These are phyloP conservation scores for Martes martes DNA, from an alignment of 2,113 vertebrate genomes.

Conservation along the genomic window DNA sequence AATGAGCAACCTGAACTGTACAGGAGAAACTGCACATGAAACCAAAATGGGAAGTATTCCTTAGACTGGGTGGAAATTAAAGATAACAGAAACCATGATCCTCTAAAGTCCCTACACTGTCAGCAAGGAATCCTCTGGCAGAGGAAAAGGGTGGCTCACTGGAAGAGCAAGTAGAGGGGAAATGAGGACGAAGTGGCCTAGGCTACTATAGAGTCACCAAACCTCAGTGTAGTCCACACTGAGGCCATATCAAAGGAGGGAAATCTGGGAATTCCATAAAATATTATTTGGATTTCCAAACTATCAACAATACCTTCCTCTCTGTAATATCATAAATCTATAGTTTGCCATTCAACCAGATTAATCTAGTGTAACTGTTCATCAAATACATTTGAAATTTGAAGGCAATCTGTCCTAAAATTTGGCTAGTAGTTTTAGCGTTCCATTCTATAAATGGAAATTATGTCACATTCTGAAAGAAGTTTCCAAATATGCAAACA, in stretches of 20 bases:
- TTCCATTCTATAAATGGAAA: slow-evolving; percentile 21
- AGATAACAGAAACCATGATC: background rate
- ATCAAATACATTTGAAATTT: slow-evolving; percentile 1
- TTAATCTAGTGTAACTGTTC: slow-evolving; percentile 16
- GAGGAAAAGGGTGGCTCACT: background rate
- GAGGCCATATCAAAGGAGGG: background rate
- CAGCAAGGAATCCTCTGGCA: background rate
- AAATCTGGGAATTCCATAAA: background rate
- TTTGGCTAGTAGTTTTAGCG: background rate
- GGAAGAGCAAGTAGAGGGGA: background rate
- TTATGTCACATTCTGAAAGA: background rate
- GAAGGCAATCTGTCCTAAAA: background rate
- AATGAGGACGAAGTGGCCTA: background rate
- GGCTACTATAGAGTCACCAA: background rate
- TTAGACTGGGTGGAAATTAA: background rate
- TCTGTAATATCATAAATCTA: slow-evolving; percentile 20
- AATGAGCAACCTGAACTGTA: background rate
- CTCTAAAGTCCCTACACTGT: background rate
- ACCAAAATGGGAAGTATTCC: background rate
- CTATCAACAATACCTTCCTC: background rate
- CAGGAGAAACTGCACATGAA: background rate
- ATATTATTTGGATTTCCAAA: background rate
- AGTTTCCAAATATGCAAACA: slow-evolving; percentile 35
- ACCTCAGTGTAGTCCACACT: background rate
- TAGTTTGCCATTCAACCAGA: background rate